Conservation (phyloP, 2,888 invertebrate genomes). For the Gortyna flavago region DNA sequence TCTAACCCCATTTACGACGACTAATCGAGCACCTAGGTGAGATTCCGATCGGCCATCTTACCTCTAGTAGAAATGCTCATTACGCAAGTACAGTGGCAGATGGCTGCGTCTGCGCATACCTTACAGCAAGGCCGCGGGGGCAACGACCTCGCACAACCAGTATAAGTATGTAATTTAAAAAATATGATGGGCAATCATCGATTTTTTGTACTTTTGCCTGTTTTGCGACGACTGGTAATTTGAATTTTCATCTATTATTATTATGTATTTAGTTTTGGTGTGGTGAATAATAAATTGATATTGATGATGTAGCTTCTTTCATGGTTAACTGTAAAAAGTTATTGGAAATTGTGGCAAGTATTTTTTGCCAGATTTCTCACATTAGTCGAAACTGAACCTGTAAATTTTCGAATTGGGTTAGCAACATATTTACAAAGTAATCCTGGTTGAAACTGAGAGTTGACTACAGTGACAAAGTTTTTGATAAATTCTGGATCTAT, state of each 20-base stretch:
- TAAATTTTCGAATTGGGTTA: neutral
- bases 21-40: constrained; percentile 26
- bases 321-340: constrained; percentile 32
- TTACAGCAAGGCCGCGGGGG: constrained; percentile 62
- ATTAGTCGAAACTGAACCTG: neutral
- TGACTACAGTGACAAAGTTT: neutral
- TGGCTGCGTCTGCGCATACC: constrained; percentile 51
- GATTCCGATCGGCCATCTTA: constrained; percentile 34
- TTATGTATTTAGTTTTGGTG: constrained; percentile 46
- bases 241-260: constrained; percentile 51
- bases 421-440: neutral
- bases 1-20: constrained; percentile 24
- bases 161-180: constrained; percentile 58
- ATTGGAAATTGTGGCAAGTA: constrained; percentile 8
- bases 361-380: neutral
- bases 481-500: neutral
- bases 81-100: constrained; percentile 66
- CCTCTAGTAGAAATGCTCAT: constrained; percentile 60
- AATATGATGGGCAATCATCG: constrained; percentile 55
- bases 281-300: constrained; percentile 43
- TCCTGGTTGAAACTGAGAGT: neutral
- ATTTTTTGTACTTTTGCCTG: constrained; percentile 57
- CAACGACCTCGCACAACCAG: constrained; percentile 54
- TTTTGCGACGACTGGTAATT: constrained; percentile 52
- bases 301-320: constrained; percentile 34